Percentiles rank a stretch among this genome's conserved stretches.
Conservation (phyloP, 2,888 invertebrate genomes). For the Morpho achilles region DNA sequence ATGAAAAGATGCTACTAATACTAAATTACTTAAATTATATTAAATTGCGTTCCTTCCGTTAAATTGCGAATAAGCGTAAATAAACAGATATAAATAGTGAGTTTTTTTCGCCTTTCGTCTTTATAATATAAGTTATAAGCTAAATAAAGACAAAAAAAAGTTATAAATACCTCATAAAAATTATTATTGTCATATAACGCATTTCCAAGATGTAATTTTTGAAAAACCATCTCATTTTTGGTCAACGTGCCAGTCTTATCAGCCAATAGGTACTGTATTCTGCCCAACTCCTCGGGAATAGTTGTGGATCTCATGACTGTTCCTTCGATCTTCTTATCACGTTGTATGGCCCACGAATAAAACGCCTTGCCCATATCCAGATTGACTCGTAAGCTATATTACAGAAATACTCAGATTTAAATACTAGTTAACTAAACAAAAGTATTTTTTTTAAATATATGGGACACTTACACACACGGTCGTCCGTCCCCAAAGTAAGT, state of each 20-base stretch:
- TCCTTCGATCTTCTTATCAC: conserved; percentile 94
- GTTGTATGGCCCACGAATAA: conserved; percentile 97
- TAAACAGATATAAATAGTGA: no score
- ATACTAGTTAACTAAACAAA: no score
- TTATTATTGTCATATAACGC: conserved; percentile 93
- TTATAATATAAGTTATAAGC: not conserved
- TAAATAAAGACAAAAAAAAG: not conserved
- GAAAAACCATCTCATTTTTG: conserved; percentile 99
- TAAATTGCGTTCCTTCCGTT: no score
- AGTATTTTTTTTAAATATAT: no score
- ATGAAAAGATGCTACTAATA: no score
- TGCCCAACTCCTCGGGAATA: conserved; percentile 98
- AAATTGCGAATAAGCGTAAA: no score
- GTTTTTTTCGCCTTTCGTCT: no score
- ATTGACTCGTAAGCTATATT: conserved; percentile 93
- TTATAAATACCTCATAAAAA: conserved; percentile 85
- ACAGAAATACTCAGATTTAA: no score
- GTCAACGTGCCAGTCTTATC: conserved; percentile 99
- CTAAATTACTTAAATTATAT: no score
- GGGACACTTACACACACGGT: no score
- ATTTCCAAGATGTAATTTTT: conserved; percentile 95
- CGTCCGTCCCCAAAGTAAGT: no score
- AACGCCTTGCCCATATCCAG: conserved; percentile 99
- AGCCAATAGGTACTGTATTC: conserved; percentile 96
- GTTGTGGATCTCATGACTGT: conserved; percentile 98